A percentile compares a stretch with the other conserved stretches of the same genome.
Evolutionary conservation across 1,140 invertebrate genomes (phyloP).

Genomic region (Lithobius niger): DNA sequence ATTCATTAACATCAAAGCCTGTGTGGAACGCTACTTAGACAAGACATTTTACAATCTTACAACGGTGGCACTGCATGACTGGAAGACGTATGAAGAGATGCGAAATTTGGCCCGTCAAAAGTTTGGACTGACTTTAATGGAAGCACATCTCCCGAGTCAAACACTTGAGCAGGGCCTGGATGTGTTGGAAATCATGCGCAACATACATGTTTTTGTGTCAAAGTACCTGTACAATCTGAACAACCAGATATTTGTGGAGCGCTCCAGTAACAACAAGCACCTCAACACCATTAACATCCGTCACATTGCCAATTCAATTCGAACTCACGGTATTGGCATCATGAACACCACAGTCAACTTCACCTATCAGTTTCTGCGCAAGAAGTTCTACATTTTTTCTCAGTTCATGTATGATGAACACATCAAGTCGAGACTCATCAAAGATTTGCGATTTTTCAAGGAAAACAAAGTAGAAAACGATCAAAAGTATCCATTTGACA

Average conservation of each 20-base stretch:
- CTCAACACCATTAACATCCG: slow-evolving; percentile 91
- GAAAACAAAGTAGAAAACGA: slow-evolving; percentile 39
- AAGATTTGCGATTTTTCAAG: slow-evolving; percentile 65
- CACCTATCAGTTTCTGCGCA: slow-evolving; percentile 88
- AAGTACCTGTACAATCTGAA: slow-evolving; percentile 94
- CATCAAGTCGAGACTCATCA: slow-evolving; percentile 86
- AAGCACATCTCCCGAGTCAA: slow-evolving; percentile 89
- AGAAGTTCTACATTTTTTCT: slow-evolving; percentile 90
- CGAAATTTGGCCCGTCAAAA: slow-evolving; percentile 76
- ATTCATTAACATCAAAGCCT: slow-evolving; percentile 37
- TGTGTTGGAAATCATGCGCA: slow-evolving; percentile 93
- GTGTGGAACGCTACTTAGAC: slow-evolving; percentile 83
- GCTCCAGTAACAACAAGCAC: slow-evolving; percentile 81
- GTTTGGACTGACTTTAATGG: slow-evolving; percentile 62
- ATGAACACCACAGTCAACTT: slow-evolving; percentile 97
- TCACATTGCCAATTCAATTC: slow-evolving; percentile 93
- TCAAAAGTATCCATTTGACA: slow-evolving; percentile 57
- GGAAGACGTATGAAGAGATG: slow-evolving; percentile 96
- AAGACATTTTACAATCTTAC: slow-evolving; percentile 95
- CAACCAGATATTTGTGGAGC: slow-evolving; percentile 88
- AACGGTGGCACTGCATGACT: slow-evolving; percentile 91
- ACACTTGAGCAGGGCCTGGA: slow-evolving; percentile 96
- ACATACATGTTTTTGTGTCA: slow-evolving; percentile 89
- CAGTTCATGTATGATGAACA: slow-evolving; percentile 98
- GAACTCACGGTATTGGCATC: slow-evolving; percentile 93